Evolutionary conservation across 2,113 vertebrate genomes (phyloP).

Genomic region (Ceyx cyanopectus): DNA sequence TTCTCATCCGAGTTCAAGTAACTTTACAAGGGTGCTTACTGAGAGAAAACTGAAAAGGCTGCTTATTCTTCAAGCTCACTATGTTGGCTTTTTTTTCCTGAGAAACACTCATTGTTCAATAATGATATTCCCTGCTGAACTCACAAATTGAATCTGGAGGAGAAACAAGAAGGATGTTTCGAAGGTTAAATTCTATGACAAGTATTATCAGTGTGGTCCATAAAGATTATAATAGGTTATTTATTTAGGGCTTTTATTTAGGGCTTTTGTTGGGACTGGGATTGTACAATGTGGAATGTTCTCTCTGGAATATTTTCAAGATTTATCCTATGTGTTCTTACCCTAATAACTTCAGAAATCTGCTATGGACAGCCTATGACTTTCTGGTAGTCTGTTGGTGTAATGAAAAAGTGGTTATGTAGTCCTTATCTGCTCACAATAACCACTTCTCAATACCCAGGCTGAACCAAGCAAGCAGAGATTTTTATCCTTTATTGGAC

Average conservation of each 20-base stretch:
- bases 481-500: neutral
- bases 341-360: neutral
- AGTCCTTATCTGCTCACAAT: neutral
- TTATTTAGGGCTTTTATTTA: neutral
- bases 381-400: neutral
- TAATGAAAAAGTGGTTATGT: neutral
- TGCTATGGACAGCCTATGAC: neutral
- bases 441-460: neutral
- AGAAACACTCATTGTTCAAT: constrained; percentile 44
- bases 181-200: constrained; percentile 52
- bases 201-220: neutral
- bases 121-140: constrained; percentile 54
- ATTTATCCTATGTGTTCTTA: neutral
- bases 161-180: neutral
- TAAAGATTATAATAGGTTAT: neutral
- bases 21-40: constrained; percentile 52
- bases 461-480: neutral
- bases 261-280: neutral
- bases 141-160: constrained; percentile 46
- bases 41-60: constrained; percentile 31
- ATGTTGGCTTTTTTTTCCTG: constrained; percentile 44
- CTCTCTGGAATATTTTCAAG: neutral
- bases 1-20: constrained; percentile 49
- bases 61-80: constrained; percentile 36
- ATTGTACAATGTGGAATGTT: neutral